Base-by-base conservation (phyloP, 1,140 invertebrate species). In the Anoplophora glabripennis region DNA sequence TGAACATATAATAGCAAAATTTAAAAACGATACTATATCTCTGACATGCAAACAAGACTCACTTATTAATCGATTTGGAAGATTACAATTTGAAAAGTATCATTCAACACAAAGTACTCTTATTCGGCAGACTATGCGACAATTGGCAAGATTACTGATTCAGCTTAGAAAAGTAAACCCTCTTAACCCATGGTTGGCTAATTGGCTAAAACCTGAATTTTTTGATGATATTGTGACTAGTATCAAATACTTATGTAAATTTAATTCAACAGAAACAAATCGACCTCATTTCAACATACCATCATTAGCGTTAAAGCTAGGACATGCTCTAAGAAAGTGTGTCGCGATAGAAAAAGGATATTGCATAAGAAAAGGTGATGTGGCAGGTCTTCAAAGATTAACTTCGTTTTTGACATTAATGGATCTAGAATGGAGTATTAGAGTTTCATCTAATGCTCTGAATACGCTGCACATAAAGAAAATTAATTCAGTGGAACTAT, bases 221-320 rank as follows among this genome's bases (percentile, higher is more conserved):
- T 57, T 57, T 48, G 44, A 57, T 17, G 17, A 4, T 15, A 12
- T 54, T 28, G 38, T 54, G 7, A 10, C 5, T 21, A 18, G 38
- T 9, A 54, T 38, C 0, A 54, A 54, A 15, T n/a, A 10, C n/a
- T n/a, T 54, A 11, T 54, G 52, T 21, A 11, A 12, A 12, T 42
- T 15, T 17, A 15, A 12, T 14, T 5, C 1, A 5, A 10, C n/a
- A 8, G 9, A 17, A n/a, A 33, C 37, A 14, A 54, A 54, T 11
- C 42, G 52, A 14, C 7, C 37, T 11, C 14, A 45, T 33, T 54
- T 54, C 28, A 28, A 12, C 11, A 54, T 42, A 10, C 38, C 38
- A 7, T 54, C 52, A 10, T 42, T 54, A 34, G 54, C 54, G 9
- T 35, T 57, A n/a, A 57, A 57, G 35, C 48, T 57, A 35, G 54